Evolutionary conservation across 2,113 vertebrate species (phyloP).

Genomic region (Corydoras maculifer): DNA sequence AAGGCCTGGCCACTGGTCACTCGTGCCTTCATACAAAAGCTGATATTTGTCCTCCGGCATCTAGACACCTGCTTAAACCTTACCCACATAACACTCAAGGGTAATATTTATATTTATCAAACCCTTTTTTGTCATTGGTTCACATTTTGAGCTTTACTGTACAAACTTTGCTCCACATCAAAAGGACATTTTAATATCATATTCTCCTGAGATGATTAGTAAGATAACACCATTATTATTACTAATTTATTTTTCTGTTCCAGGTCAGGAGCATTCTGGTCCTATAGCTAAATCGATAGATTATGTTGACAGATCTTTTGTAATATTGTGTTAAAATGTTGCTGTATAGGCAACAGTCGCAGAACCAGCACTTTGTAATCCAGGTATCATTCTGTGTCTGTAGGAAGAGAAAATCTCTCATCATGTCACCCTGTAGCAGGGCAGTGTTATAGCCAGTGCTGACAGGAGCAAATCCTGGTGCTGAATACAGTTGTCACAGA

Average conservation of each 20-base stretch:
- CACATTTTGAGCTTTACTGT: neutral
- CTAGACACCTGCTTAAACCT: conserved; percentile 21
- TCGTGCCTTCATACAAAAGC: conserved; percentile 22
- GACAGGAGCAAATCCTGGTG: conserved; percentile 27
- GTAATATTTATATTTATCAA: conserved; percentile 17
- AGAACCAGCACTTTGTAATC: no score
- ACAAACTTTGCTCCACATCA: conserved; percentile 27
- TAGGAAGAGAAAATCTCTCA: conserved; percentile 6
- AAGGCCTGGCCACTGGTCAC: conserved; percentile 13
- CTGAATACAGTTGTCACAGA: conserved; percentile 44
- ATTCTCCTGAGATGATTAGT: no score
- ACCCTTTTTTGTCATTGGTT: neutral
- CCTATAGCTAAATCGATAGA: no score
- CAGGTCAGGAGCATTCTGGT: no score
- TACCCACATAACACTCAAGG: neutral
- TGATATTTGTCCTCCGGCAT: conserved; percentile 27
- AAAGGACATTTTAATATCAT: conserved; percentile 37
- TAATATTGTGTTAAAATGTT: no score
- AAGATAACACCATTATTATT: no score
- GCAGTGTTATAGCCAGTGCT: conserved; percentile 5
- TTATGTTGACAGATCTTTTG: no score
- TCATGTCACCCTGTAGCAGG: conserved; percentile 2
- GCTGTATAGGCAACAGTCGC: no score
- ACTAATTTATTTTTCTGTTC: no score
- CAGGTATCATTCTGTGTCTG: no score